phyloP scores from a whole-genome alignment of 1,140 invertebrate species.

The Drosophila simulans region DNA sequence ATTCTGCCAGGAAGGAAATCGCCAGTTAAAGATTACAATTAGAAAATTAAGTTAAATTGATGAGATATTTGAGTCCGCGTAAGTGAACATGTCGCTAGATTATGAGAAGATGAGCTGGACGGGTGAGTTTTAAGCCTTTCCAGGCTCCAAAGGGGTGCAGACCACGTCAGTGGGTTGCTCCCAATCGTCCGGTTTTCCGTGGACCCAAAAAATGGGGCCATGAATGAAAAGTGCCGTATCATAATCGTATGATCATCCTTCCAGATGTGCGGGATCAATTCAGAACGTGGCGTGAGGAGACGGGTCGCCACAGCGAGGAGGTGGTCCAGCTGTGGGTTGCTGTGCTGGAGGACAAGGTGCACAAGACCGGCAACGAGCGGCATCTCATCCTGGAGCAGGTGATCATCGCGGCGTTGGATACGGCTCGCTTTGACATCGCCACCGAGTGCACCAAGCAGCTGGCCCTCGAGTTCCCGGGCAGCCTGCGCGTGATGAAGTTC shows the following conservation, averaged over 20 bases:
- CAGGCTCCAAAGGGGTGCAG: slow-evolving; percentile 1
- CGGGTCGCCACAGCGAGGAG: slow-evolving; percentile 94
- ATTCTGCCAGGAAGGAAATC: slow-evolving; percentile 23
- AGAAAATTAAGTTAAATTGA: slow-evolving; percentile 49
- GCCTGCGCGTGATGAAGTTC: slow-evolving; percentile 93
- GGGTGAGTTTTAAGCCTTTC: slow-evolving; percentile 72
- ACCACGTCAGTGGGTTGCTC: slow-evolving; percentile 17
- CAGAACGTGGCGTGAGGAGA: slow-evolving; percentile 96
- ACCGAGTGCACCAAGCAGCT: slow-evolving; percentile 91
- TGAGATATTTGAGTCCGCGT: slow-evolving; percentile 6
- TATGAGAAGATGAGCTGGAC: slow-evolving; percentile 86
- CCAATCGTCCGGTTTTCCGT: slow-evolving; percentile 2
- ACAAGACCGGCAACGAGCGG: slow-evolving; percentile 96
- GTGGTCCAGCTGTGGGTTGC: slow-evolving; percentile 94
- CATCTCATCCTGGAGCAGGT: slow-evolving; percentile 95
- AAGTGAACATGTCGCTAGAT: slow-evolving; percentile 84
- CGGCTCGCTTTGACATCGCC: slow-evolving; percentile 91
- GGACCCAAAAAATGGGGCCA: slow-evolving; percentile 10
- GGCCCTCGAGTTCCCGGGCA: slow-evolving; percentile 94
- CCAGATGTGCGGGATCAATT: slow-evolving; percentile 93
- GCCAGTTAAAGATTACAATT: slow-evolving; percentile 25
- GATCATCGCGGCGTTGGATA: slow-evolving; percentile 96
- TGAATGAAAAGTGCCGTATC: slow-evolving; percentile 26
- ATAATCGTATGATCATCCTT: slow-evolving; percentile 41
- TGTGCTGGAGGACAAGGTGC: slow-evolving; percentile 89